Evolutionary conservation across 2,888 invertebrate genomes (phyloP).

Genomic region (Leucophenga montana): DNA sequence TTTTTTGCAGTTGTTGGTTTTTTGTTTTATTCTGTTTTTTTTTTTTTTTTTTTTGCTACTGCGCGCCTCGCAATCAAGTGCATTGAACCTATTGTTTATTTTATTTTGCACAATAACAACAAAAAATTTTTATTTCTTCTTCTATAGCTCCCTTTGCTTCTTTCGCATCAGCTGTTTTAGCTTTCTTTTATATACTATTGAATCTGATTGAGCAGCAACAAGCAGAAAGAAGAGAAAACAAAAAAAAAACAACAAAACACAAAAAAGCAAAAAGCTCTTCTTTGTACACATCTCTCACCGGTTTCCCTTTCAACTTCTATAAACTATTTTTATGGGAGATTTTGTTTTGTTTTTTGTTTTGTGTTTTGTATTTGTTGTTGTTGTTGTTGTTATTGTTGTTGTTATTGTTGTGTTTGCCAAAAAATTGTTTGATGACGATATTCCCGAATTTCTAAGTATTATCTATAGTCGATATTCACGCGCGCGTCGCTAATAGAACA

Average conservation of each 20-base stretch:
- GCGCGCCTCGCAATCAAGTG: neutral
- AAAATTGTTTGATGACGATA: neutral
- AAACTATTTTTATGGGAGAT: too few species aligned
- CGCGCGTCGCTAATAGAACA: too few species aligned
- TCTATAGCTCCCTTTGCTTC: too few species aligned
- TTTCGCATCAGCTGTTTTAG: neutral
- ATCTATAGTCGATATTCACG: too few species aligned
- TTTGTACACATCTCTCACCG: too few species aligned
- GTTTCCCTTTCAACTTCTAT: too few species aligned
- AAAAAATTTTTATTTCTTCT: too few species aligned
- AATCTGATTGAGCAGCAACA: neutral
- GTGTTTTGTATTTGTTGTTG: too few species aligned
- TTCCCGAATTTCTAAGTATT: neutral
- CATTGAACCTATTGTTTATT: neutral
- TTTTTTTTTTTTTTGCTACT: neutral
- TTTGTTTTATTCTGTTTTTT: neutral
- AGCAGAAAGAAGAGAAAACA: neutral
- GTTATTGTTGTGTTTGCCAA: neutral
- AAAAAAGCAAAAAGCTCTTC: neutral
- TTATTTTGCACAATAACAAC: neutral
- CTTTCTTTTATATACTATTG: neutral
- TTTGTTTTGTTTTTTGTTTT: too few species aligned
- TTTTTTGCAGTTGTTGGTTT: neutral
- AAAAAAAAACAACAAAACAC: neutral
- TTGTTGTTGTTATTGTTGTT: neutral